Conservation (phyloP, 1,140 invertebrate species). For the Nephotettix cincticeps region DNA sequence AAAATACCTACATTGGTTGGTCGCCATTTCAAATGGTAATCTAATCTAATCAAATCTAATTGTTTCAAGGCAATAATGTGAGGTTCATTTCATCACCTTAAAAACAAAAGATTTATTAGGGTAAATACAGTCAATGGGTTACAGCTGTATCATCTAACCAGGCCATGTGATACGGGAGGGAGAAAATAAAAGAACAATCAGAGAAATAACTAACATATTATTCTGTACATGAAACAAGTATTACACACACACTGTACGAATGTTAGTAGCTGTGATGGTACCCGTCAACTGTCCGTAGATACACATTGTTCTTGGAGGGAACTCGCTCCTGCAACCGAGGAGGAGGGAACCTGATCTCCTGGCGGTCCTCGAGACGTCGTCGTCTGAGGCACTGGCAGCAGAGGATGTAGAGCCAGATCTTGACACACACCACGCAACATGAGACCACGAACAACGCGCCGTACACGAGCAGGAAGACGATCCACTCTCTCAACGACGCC, state of each 20-base stretch:
- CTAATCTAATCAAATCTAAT: no score
- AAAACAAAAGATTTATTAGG: no score
- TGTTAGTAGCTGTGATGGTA: not conserved
- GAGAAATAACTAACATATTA: no score
- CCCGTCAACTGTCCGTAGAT: not conserved
- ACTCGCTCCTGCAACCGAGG: not conserved
- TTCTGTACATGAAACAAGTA: no score
- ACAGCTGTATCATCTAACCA: no score
- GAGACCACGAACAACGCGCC: not conserved
- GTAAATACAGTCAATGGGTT: no score
- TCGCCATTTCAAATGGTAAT: no score
- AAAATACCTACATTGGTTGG: no score
- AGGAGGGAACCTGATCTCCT: not conserved
- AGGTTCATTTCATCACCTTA: no score
- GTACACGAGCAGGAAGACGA: not conserved
- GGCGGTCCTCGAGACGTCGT: not conserved
- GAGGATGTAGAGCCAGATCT: not conserved
- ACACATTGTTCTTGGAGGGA: not conserved
- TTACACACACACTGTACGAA: not conserved
- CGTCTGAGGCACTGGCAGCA: not conserved
- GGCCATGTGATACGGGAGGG: no score
- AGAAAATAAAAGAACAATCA: no score
- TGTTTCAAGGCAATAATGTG: no score
- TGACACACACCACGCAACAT: not conserved
- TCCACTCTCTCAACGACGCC: not conserved